Evolutionary conservation across 2,797 vertebrate species (phyloP).

Genomic region (Enteromius trimaculatus): DNA sequence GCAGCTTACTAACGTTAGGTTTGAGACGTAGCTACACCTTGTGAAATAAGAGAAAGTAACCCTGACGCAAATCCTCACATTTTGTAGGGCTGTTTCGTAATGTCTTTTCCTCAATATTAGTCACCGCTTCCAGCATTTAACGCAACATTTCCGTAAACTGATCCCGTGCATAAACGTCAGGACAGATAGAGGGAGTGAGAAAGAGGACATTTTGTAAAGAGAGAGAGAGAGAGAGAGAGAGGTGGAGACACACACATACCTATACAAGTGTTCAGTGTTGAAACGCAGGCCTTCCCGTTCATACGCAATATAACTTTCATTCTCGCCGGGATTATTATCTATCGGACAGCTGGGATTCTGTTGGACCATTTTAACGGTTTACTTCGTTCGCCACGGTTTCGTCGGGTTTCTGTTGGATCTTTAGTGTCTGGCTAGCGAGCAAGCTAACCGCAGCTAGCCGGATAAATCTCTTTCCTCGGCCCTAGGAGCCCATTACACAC

Average conservation of each 20-base stretch:
- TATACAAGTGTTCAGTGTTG: slow-evolving; percentile 37
- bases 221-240: slow-evolving; percentile 6
- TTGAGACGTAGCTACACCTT: not conserved
- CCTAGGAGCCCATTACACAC: slow-evolving; percentile 58
- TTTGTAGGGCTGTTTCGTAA: slow-evolving; percentile 6
- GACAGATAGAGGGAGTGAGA: slow-evolving; percentile 4
- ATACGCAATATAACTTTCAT: not conserved
- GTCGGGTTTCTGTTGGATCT: slow-evolving; percentile 42
- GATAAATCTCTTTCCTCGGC: slow-evolving; percentile 58
- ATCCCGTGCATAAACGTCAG: slow-evolving; percentile 22
- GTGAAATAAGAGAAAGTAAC: not conserved
- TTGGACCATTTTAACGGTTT: not conserved
- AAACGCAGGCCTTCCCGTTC: slow-evolving; percentile 20
- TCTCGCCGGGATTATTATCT: not conserved
- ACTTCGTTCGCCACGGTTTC: slow-evolving; percentile 61
- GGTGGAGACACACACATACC: slow-evolving; percentile 37
- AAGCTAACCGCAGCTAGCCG: slow-evolving; percentile 51
- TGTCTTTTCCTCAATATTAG: not conserved
- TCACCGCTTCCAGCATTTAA: not conserved
- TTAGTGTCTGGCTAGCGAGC: slow-evolving; percentile 68
- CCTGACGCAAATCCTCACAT: not conserved
- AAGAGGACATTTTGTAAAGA: slow-evolving; percentile 22
- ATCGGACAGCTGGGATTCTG: not conserved
- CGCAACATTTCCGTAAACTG: slow-evolving; percentile 9
- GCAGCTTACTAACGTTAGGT: not conserved